phyloP scores from a whole-genome alignment of 2,888 invertebrate species.

The Herminia tarsipennalis region DNA sequence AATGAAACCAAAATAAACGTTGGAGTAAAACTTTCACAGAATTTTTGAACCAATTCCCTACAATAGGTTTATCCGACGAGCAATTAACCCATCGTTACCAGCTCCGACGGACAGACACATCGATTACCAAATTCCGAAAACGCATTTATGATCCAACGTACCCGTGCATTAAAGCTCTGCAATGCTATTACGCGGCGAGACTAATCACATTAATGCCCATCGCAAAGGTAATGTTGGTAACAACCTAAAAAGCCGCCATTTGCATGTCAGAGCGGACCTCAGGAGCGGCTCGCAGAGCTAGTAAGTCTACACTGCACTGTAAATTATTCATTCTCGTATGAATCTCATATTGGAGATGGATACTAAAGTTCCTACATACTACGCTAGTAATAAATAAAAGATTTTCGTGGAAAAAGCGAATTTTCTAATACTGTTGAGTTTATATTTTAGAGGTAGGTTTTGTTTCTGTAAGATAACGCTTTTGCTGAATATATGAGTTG shows the following conservation, averaged over 20 bases:
- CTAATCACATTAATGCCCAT: constrained; percentile 77
- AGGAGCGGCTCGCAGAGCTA: constrained; percentile 27
- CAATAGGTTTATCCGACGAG: not conserved
- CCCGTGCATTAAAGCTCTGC: constrained; percentile 66
- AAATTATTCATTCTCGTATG: constrained; percentile 54
- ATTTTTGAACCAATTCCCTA: not conserved
- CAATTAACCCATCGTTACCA: constrained; percentile 35
- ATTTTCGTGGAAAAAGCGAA: constrained; percentile 7
- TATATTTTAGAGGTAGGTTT: not conserved
- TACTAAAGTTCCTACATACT: constrained; percentile 29
- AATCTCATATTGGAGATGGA: constrained; percentile 46
- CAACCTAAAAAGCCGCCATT: constrained; percentile 69
- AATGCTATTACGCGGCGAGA: constrained; percentile 65
- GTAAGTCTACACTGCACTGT: constrained; percentile 37
- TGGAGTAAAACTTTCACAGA: no score
- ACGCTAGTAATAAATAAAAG: constrained; percentile 35
- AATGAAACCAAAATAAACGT: no score
- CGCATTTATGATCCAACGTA: constrained; percentile 52
- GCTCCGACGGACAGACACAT: constrained; percentile 33
- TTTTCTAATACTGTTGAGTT: not conserved
- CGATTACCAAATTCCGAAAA: constrained; percentile 57
- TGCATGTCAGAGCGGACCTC: constrained; percentile 54
- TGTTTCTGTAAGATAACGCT: no score
- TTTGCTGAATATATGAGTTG: not conserved
- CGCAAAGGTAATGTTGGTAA: constrained; percentile 69